Percentiles rank a stretch among this genome's conserved stretches.
Conservation (phyloP, 2,797 vertebrate genomes). For the Xyrichtys novacula region DNA sequence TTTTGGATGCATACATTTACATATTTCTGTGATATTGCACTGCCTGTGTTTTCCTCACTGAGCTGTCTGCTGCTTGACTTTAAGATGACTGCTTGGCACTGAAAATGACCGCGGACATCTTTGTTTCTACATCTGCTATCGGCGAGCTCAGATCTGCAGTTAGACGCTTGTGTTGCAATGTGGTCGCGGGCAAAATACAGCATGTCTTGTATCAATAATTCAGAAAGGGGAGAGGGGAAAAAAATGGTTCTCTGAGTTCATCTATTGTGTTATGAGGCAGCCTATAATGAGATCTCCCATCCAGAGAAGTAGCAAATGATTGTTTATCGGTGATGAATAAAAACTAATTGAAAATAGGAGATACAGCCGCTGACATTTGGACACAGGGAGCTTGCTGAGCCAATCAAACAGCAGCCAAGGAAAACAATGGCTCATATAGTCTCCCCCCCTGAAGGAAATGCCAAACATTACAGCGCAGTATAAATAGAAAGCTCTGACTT, state of each 20-base stretch:
- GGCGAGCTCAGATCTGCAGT: constrained; percentile 25
- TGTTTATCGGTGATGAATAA: constrained; percentile 49
- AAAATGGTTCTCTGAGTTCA: neutral
- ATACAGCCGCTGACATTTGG: constrained; percentile 71
- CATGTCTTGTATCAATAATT: constrained; percentile 24
- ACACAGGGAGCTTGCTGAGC: constrained; percentile 58
- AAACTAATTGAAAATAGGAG: constrained; percentile 53
- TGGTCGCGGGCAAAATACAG: neutral
- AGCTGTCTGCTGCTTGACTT: constrained; percentile 9
- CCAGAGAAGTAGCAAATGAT: constrained; percentile 20
- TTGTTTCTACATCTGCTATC: constrained; percentile 28
- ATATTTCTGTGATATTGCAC: constrained; percentile 4
- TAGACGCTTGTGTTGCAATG: constrained; percentile 6
- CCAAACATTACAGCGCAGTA: constrained; percentile 84
- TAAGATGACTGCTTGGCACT: neutral
- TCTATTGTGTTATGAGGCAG: constrained; percentile 3
- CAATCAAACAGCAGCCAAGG: constrained; percentile 71
- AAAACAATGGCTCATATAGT: constrained; percentile 81
- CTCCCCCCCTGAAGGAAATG: constrained; percentile 82
- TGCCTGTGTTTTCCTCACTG: neutral
- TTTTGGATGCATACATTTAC: constrained; percentile 2
- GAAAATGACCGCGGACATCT: constrained; percentile 17
- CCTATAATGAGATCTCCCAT: constrained; percentile 3
- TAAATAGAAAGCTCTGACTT: constrained; percentile 84
- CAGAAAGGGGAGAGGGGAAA: neutral